These are phyloP conservation scores for Mormyrops boulengeri DNA, from an alignment of 2,797 vertebrate genomes.

Conservation along the genomic window DNA sequence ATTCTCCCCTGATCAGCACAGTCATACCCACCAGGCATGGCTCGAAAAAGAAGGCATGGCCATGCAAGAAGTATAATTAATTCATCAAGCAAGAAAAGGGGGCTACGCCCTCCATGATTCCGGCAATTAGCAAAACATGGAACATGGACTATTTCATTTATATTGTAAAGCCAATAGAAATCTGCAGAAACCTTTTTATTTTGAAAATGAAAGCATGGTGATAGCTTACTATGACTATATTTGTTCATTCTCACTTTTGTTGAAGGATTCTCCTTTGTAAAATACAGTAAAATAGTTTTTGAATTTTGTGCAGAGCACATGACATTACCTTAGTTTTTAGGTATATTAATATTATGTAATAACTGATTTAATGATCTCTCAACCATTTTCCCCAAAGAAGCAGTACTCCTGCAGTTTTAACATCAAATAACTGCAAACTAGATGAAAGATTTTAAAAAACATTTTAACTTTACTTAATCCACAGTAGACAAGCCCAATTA, in stretches of 20 bases:
- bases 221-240: background rate
- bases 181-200: background rate
- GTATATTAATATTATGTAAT: background rate
- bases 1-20: background rate
- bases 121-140: background rate
- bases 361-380: background rate
- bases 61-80: background rate
- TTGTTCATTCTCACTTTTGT: background rate
- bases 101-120: background rate
- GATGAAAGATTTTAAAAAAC: background rate
- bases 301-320: background rate
- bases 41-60: background rate
- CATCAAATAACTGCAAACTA: background rate
- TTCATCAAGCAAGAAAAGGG: background rate
- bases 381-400: background rate
- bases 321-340: background rate
- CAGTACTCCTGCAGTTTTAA: background rate
- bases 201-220: background rate
- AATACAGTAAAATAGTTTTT: background rate
- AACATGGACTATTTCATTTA: background rate
- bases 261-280: background rate
- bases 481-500: background rate
- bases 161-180: background rate
- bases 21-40: background rate
- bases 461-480: background rate